A percentile compares a stretch with the other conserved stretches of the same genome.
Evolutionary conservation across 2,113 vertebrate species (phyloP).

Genomic region (Baryphthengus martii): DNA sequence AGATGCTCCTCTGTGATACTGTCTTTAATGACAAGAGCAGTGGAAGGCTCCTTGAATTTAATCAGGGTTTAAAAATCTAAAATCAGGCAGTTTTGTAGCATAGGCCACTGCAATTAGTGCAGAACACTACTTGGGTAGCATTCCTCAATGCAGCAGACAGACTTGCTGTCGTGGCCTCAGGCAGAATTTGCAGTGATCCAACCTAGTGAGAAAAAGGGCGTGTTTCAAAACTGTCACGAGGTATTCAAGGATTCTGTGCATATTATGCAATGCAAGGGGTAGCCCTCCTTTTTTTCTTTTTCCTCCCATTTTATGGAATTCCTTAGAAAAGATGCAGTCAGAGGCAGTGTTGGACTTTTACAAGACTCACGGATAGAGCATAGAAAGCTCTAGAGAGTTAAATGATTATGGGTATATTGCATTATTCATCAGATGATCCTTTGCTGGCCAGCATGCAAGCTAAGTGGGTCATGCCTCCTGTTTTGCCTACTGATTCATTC

Average conservation of each 20-base stretch:
- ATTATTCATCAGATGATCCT: neutral
- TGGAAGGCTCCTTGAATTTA: neutral
- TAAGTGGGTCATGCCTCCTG: conserved; percentile 12
- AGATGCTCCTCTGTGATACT: neutral
- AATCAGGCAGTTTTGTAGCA: neutral
- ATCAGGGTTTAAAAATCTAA: neutral
- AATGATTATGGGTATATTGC: neutral
- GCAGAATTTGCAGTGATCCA: neutral
- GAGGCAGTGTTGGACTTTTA: neutral
- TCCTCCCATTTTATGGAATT: neutral
- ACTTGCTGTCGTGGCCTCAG: neutral
- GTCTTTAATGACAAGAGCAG: neutral
- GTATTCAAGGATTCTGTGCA: neutral
- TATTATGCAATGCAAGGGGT: neutral
- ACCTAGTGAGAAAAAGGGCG: neutral
- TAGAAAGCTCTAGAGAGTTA: neutral
- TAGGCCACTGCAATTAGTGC: neutral
- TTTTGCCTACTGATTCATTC: conserved; percentile 12
- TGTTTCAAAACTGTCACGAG: neutral
- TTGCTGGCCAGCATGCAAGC: neutral
- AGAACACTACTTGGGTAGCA: neutral
- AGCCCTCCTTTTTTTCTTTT: neutral
- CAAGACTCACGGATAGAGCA: neutral
- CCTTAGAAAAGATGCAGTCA: neutral
- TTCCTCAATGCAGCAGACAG: neutral